These are phyloP conservation scores for Ancistrus triradiatus DNA, from an alignment of 2,113 vertebrate genomes.

Conservation along the genomic window DNA sequence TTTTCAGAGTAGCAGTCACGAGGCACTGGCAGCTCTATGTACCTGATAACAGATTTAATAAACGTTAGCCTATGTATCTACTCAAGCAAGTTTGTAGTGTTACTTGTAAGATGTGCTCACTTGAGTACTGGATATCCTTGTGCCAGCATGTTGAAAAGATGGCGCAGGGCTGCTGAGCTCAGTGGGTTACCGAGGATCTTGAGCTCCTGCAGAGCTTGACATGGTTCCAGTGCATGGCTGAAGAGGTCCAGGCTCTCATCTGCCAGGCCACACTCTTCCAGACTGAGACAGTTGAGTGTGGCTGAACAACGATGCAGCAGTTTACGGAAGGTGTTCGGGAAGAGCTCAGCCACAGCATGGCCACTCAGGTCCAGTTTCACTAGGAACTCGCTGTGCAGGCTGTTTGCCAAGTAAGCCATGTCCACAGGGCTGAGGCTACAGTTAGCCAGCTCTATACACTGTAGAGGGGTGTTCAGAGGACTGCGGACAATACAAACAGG, in stretches of 20 bases:
- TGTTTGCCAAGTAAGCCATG: conserved; percentile 86
- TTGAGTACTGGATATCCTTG: conserved; percentile 69
- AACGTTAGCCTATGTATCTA: background rate
- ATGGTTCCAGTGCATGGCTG: conserved; percentile 67
- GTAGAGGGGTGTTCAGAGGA: conserved; percentile 79
- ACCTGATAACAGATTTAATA: conserved; percentile 7
- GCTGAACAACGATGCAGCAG: conserved; percentile 77
- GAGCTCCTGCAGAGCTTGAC: conserved; percentile 74
- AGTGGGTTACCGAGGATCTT: conserved; percentile 88
- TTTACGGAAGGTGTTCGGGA: conserved; percentile 76
- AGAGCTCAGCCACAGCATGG: conserved; percentile 72
- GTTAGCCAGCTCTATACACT: conserved; percentile 81
- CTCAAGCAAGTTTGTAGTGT: background rate
- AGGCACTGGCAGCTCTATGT: conserved; percentile 86
- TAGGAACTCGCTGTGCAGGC: conserved; percentile 77
- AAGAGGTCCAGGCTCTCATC: conserved; percentile 75
- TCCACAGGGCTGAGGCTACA: conserved; percentile 79
- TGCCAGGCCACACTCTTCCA: conserved; percentile 85
- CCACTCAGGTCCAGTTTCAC: conserved; percentile 86
- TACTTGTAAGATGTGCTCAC: conserved; percentile 32
- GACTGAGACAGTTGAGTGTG: conserved; percentile 69
- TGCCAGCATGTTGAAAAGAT: conserved; percentile 71
- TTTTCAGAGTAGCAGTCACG: conserved; percentile 83
- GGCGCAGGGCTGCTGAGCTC: conserved; percentile 64
- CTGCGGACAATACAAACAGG: conserved; percentile 59